Percentiles rank a stretch among this genome's conserved stretches.
phyloP scores from a whole-genome alignment of 1,140 invertebrate species.

The Eumaeus atala region DNA sequence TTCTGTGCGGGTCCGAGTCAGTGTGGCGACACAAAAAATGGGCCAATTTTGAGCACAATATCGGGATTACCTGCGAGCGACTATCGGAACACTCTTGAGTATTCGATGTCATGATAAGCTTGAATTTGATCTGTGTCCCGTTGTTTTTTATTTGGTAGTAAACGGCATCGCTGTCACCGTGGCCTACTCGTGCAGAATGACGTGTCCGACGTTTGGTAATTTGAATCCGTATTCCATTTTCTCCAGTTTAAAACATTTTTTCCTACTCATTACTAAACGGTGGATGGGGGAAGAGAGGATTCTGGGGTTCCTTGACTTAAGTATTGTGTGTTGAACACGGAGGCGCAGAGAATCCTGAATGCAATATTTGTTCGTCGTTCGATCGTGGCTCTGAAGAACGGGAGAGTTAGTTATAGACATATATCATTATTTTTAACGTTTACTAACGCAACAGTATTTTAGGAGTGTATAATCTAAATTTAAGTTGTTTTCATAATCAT shows the following conservation, averaged over 20 bases:
- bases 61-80: too few species aligned
- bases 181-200: slow-evolving; percentile 32
- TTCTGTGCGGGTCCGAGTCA: too few species aligned
- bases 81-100: too few species aligned
- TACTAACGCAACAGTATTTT: slow-evolving; percentile 72
- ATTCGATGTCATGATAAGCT: too few species aligned
- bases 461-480: slow-evolving; percentile 65
- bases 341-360: slow-evolving; percentile 10
- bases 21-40: too few species aligned
- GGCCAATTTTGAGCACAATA: too few species aligned
- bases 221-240: slow-evolving; percentile 19
- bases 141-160: background rate
- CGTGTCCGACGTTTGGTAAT: slow-evolving; percentile 33
- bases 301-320: slow-evolving; percentile 12
- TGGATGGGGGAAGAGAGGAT: slow-evolving; percentile 24
- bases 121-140: background rate
- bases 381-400: slow-evolving; percentile 6
- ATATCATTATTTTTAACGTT: slow-evolving; percentile 73
- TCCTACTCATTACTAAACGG: slow-evolving; percentile 29
- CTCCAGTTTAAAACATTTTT: background rate
- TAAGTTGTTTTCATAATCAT: slow-evolving; percentile 52
- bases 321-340: background rate
- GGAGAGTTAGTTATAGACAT: slow-evolving; percentile 52
- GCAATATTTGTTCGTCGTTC: slow-evolving; percentile 23
- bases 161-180: slow-evolving; percentile 16